Percentiles rank a stretch among this genome's conserved stretches.
These are phyloP conservation scores for Drosophila pruinosa DNA, from an alignment of 1,140 invertebrate species.

Conservation along the genomic window DNA sequence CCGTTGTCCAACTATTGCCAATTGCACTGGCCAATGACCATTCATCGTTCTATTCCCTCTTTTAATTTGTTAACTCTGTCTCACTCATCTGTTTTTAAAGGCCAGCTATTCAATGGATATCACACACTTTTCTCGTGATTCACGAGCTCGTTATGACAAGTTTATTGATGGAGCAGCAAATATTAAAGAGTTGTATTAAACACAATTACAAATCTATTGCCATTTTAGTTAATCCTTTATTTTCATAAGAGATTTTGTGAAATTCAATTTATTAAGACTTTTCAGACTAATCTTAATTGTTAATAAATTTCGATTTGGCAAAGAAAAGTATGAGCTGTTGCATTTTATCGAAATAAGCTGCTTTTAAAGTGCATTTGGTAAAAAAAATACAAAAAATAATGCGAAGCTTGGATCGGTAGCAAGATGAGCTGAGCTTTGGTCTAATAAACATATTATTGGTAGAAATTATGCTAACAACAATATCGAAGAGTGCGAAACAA, in stretches of 20 bases:
- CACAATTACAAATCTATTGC: no score
- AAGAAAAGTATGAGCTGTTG: no score
- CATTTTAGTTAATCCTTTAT: no score
- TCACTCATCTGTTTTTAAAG: not conserved
- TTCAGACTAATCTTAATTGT: no score
- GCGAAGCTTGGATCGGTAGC: not conserved
- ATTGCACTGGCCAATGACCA: constrained; percentile 57
- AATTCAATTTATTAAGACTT: no score
- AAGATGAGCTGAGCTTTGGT: constrained; percentile 2
- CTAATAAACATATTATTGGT: constrained; percentile 61
- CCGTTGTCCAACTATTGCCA: constrained; percentile 59
- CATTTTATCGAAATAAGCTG: no score
- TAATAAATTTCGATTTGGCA: no score
- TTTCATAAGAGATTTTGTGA: no score
- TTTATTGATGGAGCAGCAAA: constrained; percentile 47
- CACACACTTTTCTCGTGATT: constrained; percentile 52
- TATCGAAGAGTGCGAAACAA: not conserved
- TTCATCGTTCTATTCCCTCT: not conserved
- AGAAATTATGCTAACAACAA: constrained; percentile 35
- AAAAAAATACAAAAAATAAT: constrained; percentile 2
- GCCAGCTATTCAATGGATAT: constrained; percentile 53
- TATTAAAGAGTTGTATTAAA: not conserved
- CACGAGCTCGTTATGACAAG: no score
- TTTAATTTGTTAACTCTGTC: not conserved
- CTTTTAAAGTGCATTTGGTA: constrained; percentile 48